Percentiles rank a stretch among this genome's conserved stretches.
Conservation (phyloP, 1,140 invertebrate genomes). For the Kradibia gibbosae region DNA sequence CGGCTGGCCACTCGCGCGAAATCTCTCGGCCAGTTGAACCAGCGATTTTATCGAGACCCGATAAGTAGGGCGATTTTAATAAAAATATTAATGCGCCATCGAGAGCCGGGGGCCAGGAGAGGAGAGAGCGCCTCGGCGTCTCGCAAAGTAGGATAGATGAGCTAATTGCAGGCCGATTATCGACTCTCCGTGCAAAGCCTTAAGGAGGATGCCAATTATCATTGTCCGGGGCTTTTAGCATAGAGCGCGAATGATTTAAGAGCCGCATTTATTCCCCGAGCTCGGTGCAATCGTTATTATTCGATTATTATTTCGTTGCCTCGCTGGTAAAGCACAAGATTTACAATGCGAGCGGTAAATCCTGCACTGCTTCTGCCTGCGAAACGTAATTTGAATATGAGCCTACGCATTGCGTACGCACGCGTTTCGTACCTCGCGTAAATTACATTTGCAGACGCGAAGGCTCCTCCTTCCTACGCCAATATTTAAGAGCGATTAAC, state of each 20-base stretch:
- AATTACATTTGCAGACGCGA: background rate
- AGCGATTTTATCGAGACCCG: background rate
- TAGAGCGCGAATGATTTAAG: background rate
- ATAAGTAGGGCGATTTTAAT: slow-evolving; percentile 25
- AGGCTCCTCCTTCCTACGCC: no score
- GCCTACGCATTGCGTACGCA: background rate
- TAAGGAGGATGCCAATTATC: background rate
- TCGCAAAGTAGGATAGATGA: background rate
- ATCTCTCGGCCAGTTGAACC: background rate
- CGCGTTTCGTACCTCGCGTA: background rate
- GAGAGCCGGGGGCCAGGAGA: background rate
- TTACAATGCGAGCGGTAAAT: background rate
- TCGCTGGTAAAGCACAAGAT: background rate
- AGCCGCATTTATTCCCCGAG: background rate
- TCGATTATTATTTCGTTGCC: background rate
- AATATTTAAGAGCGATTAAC: no score
- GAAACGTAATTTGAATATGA: background rate
- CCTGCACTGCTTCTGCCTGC: background rate
- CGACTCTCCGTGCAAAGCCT: background rate
- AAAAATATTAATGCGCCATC: background rate
- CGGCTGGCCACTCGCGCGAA: background rate
- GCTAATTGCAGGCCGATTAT: slow-evolving; percentile 1
- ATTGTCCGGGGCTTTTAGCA: background rate
- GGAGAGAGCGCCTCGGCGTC: no score
- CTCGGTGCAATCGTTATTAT: background rate